phyloP scores from a whole-genome alignment of 35 echinoderm and acorn worm species.

The Patiria miniata region DNA sequence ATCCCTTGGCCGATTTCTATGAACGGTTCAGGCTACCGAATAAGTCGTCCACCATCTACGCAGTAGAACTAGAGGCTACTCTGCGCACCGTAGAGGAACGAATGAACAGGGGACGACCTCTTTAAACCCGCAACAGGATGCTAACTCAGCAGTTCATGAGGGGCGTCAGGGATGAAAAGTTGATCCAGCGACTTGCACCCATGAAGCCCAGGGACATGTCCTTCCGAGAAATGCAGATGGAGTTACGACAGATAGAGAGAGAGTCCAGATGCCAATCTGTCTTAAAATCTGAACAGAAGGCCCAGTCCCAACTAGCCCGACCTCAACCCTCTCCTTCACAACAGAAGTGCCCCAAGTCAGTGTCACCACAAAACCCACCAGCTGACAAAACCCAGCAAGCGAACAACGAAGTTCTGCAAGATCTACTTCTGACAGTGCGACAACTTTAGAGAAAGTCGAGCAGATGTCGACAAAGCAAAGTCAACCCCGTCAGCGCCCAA shows the following conservation, averaged over 20 bases:
- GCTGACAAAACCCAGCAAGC: background rate
- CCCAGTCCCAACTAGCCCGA: background rate
- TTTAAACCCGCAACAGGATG: conserved; percentile 1
- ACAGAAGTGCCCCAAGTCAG: background rate
- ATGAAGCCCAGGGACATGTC: conserved; percentile 23
- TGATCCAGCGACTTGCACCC: background rate
- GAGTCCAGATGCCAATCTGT: background rate
- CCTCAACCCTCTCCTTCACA: background rate
- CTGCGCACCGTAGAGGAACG: background rate
- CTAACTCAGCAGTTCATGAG: conserved; percentile 16
- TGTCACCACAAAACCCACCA: background rate
- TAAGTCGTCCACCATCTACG: background rate
- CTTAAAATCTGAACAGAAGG: background rate
- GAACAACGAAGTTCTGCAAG: background rate
- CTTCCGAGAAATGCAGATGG: conserved; percentile 7
- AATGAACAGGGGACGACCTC: background rate
- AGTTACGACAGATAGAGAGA: conserved; percentile 6
- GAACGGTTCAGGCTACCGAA: background rate
- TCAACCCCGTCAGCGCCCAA: background rate
- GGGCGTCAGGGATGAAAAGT: background rate
- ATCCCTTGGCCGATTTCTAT: conserved; percentile 39
- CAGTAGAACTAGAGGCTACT: background rate
- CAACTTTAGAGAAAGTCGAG: background rate
- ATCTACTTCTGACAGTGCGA: background rate
- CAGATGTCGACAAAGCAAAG: background rate